Base-by-base conservation (phyloP, 1,140 invertebrate species). In the Zaprionus camerounensis region DNA sequence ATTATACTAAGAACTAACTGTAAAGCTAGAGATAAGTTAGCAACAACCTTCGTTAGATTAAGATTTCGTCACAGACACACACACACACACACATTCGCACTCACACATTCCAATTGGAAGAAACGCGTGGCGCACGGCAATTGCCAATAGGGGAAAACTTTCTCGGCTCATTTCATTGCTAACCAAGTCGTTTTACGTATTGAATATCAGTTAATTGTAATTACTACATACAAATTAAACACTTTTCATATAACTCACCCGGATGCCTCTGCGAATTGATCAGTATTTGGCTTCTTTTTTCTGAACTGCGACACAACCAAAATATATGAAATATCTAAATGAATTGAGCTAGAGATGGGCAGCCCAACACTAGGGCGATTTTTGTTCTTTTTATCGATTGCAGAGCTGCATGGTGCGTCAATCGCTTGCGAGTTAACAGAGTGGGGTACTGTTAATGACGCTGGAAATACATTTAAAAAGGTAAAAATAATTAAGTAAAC, bases 181-280 rank as follows among this genome's bases (percentile, higher is more conserved):
- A 67, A 70, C 61, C 81, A 81, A 72, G 59, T 76, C 71, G 78
- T 66, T 76, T 71, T 67, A 74, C 66, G 67, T 78, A 80, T 72
- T 76, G 44, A 76, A 76, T 63, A 22, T 5, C 28, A 64, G 53
- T 36, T 65, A n/a, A 31, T 46, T 59, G n/a, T 15, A 20, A 69
- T 81, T 55, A 17, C 34, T 15, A 22, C 26, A 24, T 36, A 15
- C 34, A 17, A 20, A 13, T n/a, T 15, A 31, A 58, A 26, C 49
- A 20, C 63, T 26, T 73, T 57, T 72, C 13, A 36, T 28, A 62
- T 58, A 64, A 90, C 85, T 88, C 82, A 88, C 85, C 85, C 85
- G 85, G 85, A 88, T 88, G 85, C 85, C 85, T 90, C 86, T 88
- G 84, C 57, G 79, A 85, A 80, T 74, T 81, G 13, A 75, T 88